Percentiles rank a stretch among this genome's conserved stretches.
Conservation (phyloP, 1,140 invertebrate genomes). For the Bombus haemorrhoidalis region DNA sequence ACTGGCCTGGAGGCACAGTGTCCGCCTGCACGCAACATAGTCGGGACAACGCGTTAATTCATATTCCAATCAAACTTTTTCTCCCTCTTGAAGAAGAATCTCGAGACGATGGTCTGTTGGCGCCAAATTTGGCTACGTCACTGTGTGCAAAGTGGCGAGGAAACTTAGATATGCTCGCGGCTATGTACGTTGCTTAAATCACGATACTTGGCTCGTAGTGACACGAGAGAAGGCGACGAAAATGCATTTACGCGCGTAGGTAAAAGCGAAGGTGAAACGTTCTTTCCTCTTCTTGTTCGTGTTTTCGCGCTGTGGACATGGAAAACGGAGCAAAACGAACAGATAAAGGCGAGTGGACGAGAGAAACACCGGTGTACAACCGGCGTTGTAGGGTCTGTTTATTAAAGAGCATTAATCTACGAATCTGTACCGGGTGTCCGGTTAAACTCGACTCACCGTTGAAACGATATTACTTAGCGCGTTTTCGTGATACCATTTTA, state of each 20-base stretch:
- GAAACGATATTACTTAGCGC: slow-evolving; percentile 60
- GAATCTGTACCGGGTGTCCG: slow-evolving; percentile 65
- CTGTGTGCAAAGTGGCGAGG: slow-evolving; percentile 2
- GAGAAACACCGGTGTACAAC: slow-evolving; percentile 7
- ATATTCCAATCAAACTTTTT: slow-evolving; percentile 20
- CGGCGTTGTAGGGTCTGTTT: slow-evolving; percentile 47
- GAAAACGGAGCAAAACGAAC: not conserved
- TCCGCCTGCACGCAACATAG: not conserved
- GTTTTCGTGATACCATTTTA: slow-evolving; percentile 67
- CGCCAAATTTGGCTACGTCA: slow-evolving; percentile 28
- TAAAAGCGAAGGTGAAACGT: slow-evolving; percentile 10
- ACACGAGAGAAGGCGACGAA: slow-evolving; percentile 18
- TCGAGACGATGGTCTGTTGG: not conserved
- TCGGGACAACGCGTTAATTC: not conserved
- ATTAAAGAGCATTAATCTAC: slow-evolving; percentile 69
- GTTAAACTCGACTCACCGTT: slow-evolving; percentile 49
- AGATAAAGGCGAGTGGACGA: not conserved
- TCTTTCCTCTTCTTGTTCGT: not conserved
- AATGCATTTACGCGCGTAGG: slow-evolving; percentile 37
- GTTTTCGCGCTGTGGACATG: not conserved
- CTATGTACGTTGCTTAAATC: slow-evolving; percentile 26
- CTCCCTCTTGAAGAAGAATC: not conserved
- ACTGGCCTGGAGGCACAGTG: not conserved
- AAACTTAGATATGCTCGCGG: slow-evolving; percentile 28
- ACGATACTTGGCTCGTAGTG: slow-evolving; percentile 1